Base-by-base conservation (phyloP, 2,797 vertebrate species). In the Galaxias olidus region DNA sequence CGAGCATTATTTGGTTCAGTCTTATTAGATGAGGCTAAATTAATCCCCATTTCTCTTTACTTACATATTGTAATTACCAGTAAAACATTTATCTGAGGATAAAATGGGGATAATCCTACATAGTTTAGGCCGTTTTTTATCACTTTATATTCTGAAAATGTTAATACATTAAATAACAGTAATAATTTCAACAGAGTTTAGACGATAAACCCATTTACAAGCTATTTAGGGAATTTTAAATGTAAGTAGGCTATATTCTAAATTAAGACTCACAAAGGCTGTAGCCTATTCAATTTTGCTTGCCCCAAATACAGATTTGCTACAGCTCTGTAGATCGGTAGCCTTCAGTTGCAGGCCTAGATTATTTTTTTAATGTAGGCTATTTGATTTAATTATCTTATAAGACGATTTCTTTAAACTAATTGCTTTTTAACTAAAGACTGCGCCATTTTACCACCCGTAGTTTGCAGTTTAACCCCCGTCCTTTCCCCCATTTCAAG, bases 401-500 rank as follows among this genome's bases (percentile, higher is more conserved):
- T 81, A 83, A 88, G 73, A 73, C 78, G 84, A 88, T 83, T 87
- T 78, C 60, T 84, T 30, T 30, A 30, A 30, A 30, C 67, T 82
- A 80, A 87, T 85, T 83, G 70, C 76, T 84, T 86, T 84, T 82
- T 80, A 72, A 78, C 30, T 30, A 81, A 79, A 74, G 78, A 66
- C 64, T 65, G 75, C 67, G 74, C 59, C 63, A 81, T 80, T 84
- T 82, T 69, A 49, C 43, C 58, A 41, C 18, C 3, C 30, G 30
- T 3, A 30, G 30, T 30, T 30, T 30, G 30, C 30, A 30, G 30
- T 30, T 30, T 3, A 30, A 6, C 30, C 30, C 30, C 30, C 6
- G 2, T 30, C 30, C 30, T 30, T 30, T 30, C 30, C 30, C 30
- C 30, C 30, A 30, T 30, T 30, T 30, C 30, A 30, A n/a, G 30